Evolutionary conservation across 2,113 vertebrate species (phyloP), one percentile per base, ranked within the genome.

Genomic region (Oryzias melastigma): DNA sequence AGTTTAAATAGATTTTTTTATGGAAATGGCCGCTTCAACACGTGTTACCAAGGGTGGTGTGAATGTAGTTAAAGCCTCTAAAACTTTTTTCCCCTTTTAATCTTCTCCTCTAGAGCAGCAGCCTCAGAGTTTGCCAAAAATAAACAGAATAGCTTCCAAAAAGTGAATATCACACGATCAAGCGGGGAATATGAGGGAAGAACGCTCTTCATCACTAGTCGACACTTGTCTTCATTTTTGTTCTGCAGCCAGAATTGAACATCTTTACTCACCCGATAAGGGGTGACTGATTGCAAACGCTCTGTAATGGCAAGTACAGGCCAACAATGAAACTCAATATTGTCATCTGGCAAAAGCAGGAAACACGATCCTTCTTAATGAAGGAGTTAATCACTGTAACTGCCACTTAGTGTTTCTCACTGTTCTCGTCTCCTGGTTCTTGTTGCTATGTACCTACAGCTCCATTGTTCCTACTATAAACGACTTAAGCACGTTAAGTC

Each of bases 391-490:
- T 81, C 49, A 20, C 58, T 14, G 4, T 58, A 58, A 45, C 41
- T 71, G 18, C 61, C 56, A 22, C 17, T 18, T 29, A 15, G n/a
- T 43, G 35, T 77, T 46, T 48, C 43, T 63, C 47, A 41, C n/a
- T 58, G 27, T 15, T 44, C 40, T 60, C 41, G 53, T 68, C 56
- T 73, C 73, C 41, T 49, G 52, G 27, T 12, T 75, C 53, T 65
- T 62, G 69, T 77, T 80, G 72, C 59, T 78, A 75, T 67, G 53
- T 77, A 65, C 68, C 65, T 58, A 58, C 52, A 68, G 53, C 52
- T 10, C 35, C 56, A 77, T 83, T 65, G 62, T 70, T 19, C 83
- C 81, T 50, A 75, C 49, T 29, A 68, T 77, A 85, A 77, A 82
- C 10, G 35, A 35, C 35, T 35, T 12, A 35, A 35, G 29, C 66